Evolutionary conservation across 2,113 vertebrate species (phyloP), one percentile per base, ranked within the genome.

Genomic region (Psilopsiagon aymara): DNA sequence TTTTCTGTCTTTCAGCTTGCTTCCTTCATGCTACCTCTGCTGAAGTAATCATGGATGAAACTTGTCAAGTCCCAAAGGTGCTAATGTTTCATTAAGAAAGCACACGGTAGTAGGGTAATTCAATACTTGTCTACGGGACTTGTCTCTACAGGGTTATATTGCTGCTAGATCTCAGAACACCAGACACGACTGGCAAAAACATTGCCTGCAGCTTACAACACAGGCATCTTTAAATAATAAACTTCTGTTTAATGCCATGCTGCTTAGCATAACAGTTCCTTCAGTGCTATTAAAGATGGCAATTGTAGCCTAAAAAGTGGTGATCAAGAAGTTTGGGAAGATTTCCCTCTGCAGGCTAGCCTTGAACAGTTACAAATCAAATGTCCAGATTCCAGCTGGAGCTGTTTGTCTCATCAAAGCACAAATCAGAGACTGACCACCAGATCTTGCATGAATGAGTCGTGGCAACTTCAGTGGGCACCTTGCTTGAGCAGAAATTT

Each of bases 61-160:
- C 75, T 81, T 88, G 52, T 71, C 75, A 82, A 18, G 44, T 88
- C 92, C 47, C 49, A 41, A n/a, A 66, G 62, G 66, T 82, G 79
- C 49, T 80, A 88, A 85, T 53, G 62, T 92, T 88, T 94, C 83
- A 96, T 79, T 93, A 88, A 87, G 43, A 83, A 93, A 78, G 85
- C 59, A 47, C 68, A 80, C 0, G 2, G 76, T 47, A 69, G 68
- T 14, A 51, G n/a, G 17, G 37, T 76, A 88, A 92, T 91, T 94
- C 86, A 69, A 25, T 69, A 80, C 60, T 69, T 63, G 39, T 92
- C 77, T 92, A n/a, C 63, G 73, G 47, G 62, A 82, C 13, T 2
- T 85, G 33, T 87, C 33, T 91, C 68, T 94, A 49, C 81, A 88
- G 85, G 47, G 27, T 93, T 94, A 33, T 92, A 66, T 67, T 81